Conservation (phyloP, 2,888 invertebrate species). For the Nebria salina region DNA sequence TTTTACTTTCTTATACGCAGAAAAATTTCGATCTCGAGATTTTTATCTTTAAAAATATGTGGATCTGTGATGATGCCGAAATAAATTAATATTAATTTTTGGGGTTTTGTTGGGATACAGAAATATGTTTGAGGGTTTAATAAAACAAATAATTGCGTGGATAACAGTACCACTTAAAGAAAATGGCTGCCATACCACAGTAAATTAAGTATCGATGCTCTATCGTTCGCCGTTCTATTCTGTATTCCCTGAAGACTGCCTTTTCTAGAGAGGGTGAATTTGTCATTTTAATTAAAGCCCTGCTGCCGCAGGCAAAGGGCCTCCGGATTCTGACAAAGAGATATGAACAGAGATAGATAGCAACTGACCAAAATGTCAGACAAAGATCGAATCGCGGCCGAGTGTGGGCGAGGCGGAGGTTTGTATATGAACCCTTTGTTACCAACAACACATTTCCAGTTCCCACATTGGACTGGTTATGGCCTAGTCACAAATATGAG, state of each 20-base stretch:
- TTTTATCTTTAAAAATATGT: too few species aligned
- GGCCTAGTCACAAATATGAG: background rate
- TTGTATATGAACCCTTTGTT: background rate
- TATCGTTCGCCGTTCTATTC: background rate
- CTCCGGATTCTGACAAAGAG: conserved; percentile 2
- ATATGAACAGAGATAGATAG: background rate
- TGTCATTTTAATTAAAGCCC: conserved; percentile 29
- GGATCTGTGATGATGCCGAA: too few species aligned
- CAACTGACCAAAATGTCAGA: conserved; percentile 10
- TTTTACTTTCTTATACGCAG: too few species aligned
- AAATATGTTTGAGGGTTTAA: too few species aligned
- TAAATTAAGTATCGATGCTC: background rate
- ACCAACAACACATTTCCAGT: background rate
- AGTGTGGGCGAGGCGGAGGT: background rate
- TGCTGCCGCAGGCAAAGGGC: background rate
- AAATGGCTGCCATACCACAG: conserved; percentile 4
- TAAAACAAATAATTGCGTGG: too few species aligned
- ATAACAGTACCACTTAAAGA: background rate
- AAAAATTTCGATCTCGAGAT: too few species aligned
- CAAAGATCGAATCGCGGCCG: background rate
- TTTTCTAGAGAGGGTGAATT: conserved; percentile 18
- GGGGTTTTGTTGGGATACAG: too few species aligned
- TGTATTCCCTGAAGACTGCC: conserved; percentile 6
- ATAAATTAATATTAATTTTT: too few species aligned
- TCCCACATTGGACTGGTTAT: background rate